Evolutionary conservation across 1,140 invertebrate genomes (phyloP).

Genomic region (Anastrepha obliqua): DNA sequence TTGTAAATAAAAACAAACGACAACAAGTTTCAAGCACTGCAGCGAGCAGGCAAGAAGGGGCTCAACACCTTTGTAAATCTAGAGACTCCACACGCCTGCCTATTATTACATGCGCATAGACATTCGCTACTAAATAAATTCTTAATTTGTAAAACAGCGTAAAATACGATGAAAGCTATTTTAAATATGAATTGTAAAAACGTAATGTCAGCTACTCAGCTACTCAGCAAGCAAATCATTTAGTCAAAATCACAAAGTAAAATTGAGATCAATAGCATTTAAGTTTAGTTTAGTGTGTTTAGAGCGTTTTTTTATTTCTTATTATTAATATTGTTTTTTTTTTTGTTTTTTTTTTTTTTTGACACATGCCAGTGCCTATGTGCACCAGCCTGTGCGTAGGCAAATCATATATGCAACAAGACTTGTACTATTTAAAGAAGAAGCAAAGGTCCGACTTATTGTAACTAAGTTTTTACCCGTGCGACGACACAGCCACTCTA

Average conservation of each 20-base stretch:
- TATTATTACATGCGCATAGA: background rate
- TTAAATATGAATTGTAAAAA: background rate
- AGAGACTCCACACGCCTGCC: background rate
- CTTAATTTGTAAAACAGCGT: slow-evolving; percentile 41
- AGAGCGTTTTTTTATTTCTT: background rate
- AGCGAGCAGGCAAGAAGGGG: background rate
- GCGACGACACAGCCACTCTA: background rate
- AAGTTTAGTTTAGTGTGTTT: slow-evolving; percentile 17
- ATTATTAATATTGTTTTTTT: background rate
- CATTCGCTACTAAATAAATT: slow-evolving; percentile 17
- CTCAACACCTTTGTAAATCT: background rate
- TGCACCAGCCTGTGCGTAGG: too few species aligned
- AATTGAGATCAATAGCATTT: slow-evolving; percentile 7
- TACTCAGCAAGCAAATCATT: slow-evolving; percentile 18
- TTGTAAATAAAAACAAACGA: slow-evolving; percentile 4
- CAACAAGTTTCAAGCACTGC: background rate
- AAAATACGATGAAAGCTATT: background rate
- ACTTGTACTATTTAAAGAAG: background rate
- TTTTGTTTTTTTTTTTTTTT: background rate
- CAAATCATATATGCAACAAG: background rate
- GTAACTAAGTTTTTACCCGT: background rate
- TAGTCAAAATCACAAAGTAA: slow-evolving; percentile 45
- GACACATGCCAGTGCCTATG: background rate
- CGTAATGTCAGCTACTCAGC: background rate
- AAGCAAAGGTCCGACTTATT: background rate